Percentiles rank a stretch among this genome's conserved stretches.
Conservation (phyloP, 2,113 vertebrate genomes). For the Calyptommatus sinebrachiatus region DNA sequence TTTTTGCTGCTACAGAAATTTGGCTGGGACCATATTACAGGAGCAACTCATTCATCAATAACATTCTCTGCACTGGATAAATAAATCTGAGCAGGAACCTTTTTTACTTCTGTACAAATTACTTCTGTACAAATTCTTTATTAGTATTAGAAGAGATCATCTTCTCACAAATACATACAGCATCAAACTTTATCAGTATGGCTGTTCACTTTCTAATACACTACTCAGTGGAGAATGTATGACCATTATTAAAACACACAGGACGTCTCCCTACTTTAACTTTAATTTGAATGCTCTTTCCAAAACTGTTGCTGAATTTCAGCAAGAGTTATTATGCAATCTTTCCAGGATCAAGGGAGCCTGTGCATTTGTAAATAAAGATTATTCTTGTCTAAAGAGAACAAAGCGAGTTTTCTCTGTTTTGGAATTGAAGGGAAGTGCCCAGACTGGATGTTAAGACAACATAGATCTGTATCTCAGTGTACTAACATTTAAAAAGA, state of each 20-base stretch:
- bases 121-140: too few species aligned
- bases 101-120: too few species aligned
- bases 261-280: neutral
- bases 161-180: neutral
- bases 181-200: neutral
- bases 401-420: neutral
- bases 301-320: neutral
- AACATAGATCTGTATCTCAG: neutral
- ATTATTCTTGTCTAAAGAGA: neutral
- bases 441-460: conserved; percentile 1
- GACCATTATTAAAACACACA: neutral
- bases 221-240: neutral
- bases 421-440: neutral
- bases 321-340: neutral
- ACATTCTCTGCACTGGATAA: too few species aligned
- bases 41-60: too few species aligned
- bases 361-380: neutral
- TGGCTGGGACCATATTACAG: too few species aligned
- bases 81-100: too few species aligned
- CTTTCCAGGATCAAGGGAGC: neutral
- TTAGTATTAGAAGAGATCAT: too few species aligned
- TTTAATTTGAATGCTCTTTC: neutral
- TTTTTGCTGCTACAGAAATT: too few species aligned
- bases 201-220: neutral
- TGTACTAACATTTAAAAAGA: neutral